Conservation (phyloP, 2,113 vertebrate genomes). For the Myrmophylax atrothorax region DNA sequence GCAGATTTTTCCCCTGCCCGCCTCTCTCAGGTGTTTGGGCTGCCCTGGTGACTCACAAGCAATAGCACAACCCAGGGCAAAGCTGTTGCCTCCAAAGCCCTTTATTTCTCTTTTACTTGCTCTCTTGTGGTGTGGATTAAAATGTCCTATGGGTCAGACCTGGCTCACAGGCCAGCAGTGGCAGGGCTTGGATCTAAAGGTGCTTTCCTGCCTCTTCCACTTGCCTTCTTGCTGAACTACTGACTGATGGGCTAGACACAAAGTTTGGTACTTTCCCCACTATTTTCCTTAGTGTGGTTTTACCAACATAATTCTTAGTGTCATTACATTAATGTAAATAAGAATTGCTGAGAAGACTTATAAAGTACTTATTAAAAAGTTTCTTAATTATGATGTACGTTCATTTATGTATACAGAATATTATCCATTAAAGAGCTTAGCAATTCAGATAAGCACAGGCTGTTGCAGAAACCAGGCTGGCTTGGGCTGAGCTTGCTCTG, state of each 20-base stretch:
- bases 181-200: neutral
- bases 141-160: neutral
- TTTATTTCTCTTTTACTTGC: neutral
- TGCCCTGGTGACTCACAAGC: neutral
- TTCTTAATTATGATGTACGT: neutral
- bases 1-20: neutral
- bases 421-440: neutral
- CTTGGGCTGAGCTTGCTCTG: neutral
- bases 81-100: neutral
- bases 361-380: neutral
- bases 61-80: neutral
- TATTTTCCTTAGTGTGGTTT: neutral
- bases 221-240: neutral
- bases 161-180: neutral
- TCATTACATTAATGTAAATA: neutral
- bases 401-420: neutral
- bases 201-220: neutral
- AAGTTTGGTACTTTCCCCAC: neutral
- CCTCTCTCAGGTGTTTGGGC: neutral
- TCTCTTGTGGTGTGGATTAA: neutral
- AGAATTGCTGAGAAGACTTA: neutral
- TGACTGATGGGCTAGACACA: neutral
- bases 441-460: neutral
- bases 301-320: neutral
- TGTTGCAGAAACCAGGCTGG: neutral